A percentile compares a stretch with the other conserved stretches of the same genome.
phyloP scores from a whole-genome alignment of 2,888 invertebrate genomes.

The Deilephila porcellus region DNA sequence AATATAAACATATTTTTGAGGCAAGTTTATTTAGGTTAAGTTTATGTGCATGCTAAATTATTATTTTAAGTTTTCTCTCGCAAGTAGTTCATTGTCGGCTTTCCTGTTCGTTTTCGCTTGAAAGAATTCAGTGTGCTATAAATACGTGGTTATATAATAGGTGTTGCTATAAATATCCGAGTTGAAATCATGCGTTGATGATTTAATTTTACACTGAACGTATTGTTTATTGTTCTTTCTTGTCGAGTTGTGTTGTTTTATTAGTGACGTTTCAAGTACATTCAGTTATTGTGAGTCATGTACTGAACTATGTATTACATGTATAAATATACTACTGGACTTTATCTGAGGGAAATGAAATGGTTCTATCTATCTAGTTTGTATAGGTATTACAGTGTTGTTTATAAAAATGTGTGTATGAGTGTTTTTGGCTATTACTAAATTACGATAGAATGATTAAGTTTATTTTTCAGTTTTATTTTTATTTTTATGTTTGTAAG shows the following conservation, averaged over 20 bases:
- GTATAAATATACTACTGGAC: constrained; percentile 11
- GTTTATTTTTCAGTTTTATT: too few species aligned
- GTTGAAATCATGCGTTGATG: constrained; percentile 18
- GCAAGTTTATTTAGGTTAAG: too few species aligned
- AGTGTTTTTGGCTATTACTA: background rate
- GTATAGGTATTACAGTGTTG: background rate
- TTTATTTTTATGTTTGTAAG: too few species aligned
- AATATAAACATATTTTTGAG: too few species aligned
- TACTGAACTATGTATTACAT: background rate
- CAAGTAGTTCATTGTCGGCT: too few species aligned
- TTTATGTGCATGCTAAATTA: too few species aligned
- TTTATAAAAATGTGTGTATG: too few species aligned
- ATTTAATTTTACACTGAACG: constrained; percentile 20
- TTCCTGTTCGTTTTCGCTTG: too few species aligned
- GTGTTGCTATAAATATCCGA: constrained; percentile 5
- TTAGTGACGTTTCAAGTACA: constrained; percentile 19
- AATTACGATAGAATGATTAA: background rate
- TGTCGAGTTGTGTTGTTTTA: constrained; percentile 12
- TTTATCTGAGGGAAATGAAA: background rate
- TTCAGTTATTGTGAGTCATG: constrained; percentile 11
- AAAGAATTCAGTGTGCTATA: background rate
- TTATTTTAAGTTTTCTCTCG: too few species aligned
- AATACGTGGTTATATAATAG: constrained; percentile 7
- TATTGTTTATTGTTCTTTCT: constrained; percentile 22
- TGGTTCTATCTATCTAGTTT: background rate